Conservation (phyloP, 2,797 vertebrate species). For the Phoxinus dragarum region DNA sequence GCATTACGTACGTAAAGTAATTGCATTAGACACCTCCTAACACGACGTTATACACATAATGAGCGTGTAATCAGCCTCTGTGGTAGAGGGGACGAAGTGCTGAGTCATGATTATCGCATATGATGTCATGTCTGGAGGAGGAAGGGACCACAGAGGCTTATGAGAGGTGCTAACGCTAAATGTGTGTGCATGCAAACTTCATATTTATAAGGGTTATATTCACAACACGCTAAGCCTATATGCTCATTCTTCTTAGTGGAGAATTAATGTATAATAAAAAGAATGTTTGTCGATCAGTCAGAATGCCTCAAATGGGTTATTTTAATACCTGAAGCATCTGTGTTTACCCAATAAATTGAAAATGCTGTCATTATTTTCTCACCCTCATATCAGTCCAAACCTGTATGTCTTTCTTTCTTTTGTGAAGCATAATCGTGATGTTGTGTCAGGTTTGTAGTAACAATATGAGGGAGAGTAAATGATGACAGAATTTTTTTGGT, state of each 20-base stretch:
- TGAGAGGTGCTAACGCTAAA: constrained; percentile 21
- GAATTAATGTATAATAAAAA: not conserved
- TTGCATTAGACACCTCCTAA: constrained; percentile 65
- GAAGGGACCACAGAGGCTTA: constrained; percentile 21
- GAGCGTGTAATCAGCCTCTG: constrained; percentile 58
- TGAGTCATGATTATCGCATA: constrained; percentile 57
- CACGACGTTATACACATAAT: constrained; percentile 59
- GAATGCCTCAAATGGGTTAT: not conserved
- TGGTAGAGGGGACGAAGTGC: constrained; percentile 38
- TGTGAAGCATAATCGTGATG: not conserved
- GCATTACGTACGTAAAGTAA: constrained; percentile 53
- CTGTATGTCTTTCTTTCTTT: not conserved
- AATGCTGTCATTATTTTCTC: not conserved
- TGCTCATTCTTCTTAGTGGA: not conserved
- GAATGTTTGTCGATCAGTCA: not conserved
- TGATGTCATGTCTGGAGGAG: constrained; percentile 54
- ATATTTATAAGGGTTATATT: not conserved
- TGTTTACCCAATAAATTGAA: not conserved
- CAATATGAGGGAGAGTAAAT: not conserved
- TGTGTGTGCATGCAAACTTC: constrained; percentile 1
- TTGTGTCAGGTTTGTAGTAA: constrained; percentile 5
- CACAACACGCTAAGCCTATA: not conserved
- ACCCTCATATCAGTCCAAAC: not conserved
- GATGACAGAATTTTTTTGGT: not conserved
- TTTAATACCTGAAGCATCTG: not conserved